Evolutionary conservation across 2,888 invertebrate species (phyloP).

Genomic region (Vannuccia rotundouncinata): DNA sequence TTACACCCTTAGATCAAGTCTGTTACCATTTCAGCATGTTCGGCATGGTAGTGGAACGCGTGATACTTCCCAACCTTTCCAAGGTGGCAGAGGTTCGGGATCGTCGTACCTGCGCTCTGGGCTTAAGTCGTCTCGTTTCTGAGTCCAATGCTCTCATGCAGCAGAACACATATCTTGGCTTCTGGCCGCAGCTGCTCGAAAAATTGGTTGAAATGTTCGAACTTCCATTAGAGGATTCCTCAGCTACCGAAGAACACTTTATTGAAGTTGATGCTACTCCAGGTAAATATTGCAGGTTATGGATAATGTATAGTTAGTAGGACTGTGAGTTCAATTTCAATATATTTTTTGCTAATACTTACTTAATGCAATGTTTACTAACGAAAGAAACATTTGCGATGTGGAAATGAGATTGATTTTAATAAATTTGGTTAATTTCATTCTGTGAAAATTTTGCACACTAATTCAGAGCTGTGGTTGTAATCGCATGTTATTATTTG

Average conservation of each 20-base stretch:
- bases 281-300: neutral
- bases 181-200: slow-evolving; percentile 62
- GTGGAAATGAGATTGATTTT: neutral
- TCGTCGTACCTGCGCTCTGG: slow-evolving; percentile 81
- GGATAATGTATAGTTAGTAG: neutral
- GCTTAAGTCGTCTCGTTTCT: slow-evolving; percentile 74
- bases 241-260: slow-evolving; percentile 71
- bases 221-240: slow-evolving; percentile 72
- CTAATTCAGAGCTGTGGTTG: no score
- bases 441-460: no score
- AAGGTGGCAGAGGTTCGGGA: slow-evolving; percentile 76
- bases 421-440: no score
- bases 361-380: no score
- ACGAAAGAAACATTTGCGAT: no score
- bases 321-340: neutral
- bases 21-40: slow-evolving; percentile 74
- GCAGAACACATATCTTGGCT: slow-evolving; percentile 58
- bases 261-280: slow-evolving; percentile 68
- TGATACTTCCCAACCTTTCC: slow-evolving; percentile 76
- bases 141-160: slow-evolving; percentile 62
- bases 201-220: slow-evolving; percentile 79
- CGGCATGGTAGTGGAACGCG: slow-evolving; percentile 84
- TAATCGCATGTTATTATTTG: no score
- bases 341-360: no score
- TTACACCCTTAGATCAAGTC: no score